phyloP scores from a whole-genome alignment of 2,113 vertebrate genomes.

The Bubo bubo region DNA sequence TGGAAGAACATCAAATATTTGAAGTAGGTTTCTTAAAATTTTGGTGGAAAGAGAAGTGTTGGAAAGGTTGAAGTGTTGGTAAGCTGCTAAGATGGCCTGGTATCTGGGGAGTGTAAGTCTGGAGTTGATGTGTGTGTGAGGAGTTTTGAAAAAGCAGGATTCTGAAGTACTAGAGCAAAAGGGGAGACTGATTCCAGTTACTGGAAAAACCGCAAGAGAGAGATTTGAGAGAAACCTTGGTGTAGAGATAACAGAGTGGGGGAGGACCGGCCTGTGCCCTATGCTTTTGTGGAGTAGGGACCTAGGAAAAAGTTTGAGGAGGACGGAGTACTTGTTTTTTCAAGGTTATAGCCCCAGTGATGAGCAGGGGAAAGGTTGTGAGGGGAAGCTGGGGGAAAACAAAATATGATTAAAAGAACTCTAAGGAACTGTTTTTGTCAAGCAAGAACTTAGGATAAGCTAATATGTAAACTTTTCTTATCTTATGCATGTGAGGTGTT shows the following conservation, averaged over 20 bases:
- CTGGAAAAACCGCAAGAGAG: background rate
- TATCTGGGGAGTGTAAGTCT: background rate
- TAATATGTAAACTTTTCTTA: background rate
- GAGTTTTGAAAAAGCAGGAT: background rate
- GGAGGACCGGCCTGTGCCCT: background rate
- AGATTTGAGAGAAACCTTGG: background rate
- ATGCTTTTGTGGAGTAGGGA: background rate
- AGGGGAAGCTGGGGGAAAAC: background rate
- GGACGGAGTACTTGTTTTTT: background rate
- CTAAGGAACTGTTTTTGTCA: background rate
- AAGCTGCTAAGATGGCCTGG: background rate
- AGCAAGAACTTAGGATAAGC: background rate
- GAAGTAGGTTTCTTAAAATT: background rate
- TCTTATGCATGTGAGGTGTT: background rate
- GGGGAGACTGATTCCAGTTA: background rate
- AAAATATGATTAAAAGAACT: background rate
- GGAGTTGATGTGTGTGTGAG: background rate
- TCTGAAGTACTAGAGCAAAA: background rate
- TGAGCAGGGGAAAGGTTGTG: background rate
- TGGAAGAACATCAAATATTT: fast-evolving
- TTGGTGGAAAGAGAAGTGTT: background rate
- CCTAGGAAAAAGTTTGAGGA: background rate
- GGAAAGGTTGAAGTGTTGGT: background rate
- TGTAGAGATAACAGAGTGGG: no score
- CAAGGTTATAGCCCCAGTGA: background rate